A percentile compares a stretch with the other conserved stretches of the same genome.
Evolutionary conservation across 2,797 vertebrate genomes (phyloP).

Genomic region (Artibeus lituratus): DNA sequence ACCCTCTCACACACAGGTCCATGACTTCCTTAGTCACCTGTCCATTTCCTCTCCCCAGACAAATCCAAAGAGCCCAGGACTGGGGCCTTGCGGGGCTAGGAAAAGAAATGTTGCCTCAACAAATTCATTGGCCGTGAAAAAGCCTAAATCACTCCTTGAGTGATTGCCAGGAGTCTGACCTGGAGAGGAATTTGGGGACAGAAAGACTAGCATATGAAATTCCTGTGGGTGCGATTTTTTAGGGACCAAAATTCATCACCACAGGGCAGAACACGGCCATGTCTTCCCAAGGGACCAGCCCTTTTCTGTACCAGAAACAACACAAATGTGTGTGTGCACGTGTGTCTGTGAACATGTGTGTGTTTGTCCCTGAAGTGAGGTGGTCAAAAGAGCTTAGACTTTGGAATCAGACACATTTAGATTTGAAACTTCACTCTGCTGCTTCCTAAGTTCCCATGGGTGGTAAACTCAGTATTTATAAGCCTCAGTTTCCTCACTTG

Average conservation of each 20-base stretch:
- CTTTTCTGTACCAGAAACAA: background rate
- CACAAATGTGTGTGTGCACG: background rate
- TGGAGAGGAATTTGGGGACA: background rate
- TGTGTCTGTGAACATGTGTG: accelerated
- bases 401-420: background rate
- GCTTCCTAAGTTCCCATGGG: background rate
- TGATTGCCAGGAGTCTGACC: background rate
- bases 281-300: no score
- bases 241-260: background rate
- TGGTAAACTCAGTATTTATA: background rate
- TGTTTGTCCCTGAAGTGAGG: background rate
- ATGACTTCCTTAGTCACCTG: background rate
- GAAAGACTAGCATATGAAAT: background rate
- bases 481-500: background rate
- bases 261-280: background rate
- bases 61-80: background rate
- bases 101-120: background rate
- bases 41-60: background rate
- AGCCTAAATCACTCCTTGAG: background rate
- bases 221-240: background rate
- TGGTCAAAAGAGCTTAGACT: background rate
- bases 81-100: background rate
- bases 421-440: background rate
- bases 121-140: background rate
- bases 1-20: background rate